A percentile compares a stretch with the other conserved stretches of the same genome.
phyloP scores from a whole-genome alignment of 2,888 invertebrate genomes.

The Drosophila testacea region DNA sequence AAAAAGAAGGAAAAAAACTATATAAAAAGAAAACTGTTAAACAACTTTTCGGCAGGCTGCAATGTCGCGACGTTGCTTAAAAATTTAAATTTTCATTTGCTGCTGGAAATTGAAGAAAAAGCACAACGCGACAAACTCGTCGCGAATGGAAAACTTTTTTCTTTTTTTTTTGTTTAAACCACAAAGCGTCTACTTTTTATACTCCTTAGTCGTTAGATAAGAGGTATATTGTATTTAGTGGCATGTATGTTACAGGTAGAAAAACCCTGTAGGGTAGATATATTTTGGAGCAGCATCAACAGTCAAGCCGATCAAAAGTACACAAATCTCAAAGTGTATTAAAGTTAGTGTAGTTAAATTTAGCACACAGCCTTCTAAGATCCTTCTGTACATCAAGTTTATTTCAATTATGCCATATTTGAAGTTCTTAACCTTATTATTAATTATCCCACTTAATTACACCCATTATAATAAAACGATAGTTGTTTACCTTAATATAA shows the following conservation, averaged over 20 bases:
- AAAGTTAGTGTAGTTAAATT: too few relatives aligned
- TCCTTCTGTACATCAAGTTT: too few relatives aligned
- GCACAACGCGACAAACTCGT: slow-evolving; percentile 1
- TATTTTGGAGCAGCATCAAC: too few relatives aligned
- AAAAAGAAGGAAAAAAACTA: slow-evolving; percentile 4
- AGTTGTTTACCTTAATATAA: too few relatives aligned
- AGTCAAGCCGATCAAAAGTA: too few relatives aligned
- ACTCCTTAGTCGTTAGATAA: neutral
- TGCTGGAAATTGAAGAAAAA: slow-evolving; percentile 67
- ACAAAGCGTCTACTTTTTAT: slow-evolving; percentile 18
- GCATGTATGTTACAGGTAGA: neutral
- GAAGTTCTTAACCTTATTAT: too few relatives aligned
- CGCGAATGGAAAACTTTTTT: slow-evolving; percentile 18
- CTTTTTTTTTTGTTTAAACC: slow-evolving; percentile 15
- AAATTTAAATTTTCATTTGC: slow-evolving; percentile 81
- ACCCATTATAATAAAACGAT: too few relatives aligned
- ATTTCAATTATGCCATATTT: too few relatives aligned
- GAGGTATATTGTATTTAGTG: neutral
- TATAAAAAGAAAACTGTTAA: slow-evolving; percentile 34
- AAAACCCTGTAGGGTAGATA: too few relatives aligned
- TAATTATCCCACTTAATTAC: too few relatives aligned
- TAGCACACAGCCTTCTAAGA: too few relatives aligned
- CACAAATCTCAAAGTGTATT: too few relatives aligned
- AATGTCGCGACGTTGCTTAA: slow-evolving; percentile 66
- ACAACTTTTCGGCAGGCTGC: slow-evolving; percentile 67